Base-by-base conservation (phyloP, 2,797 vertebrate species). In the Urocyon cinereoargenteus region DNA sequence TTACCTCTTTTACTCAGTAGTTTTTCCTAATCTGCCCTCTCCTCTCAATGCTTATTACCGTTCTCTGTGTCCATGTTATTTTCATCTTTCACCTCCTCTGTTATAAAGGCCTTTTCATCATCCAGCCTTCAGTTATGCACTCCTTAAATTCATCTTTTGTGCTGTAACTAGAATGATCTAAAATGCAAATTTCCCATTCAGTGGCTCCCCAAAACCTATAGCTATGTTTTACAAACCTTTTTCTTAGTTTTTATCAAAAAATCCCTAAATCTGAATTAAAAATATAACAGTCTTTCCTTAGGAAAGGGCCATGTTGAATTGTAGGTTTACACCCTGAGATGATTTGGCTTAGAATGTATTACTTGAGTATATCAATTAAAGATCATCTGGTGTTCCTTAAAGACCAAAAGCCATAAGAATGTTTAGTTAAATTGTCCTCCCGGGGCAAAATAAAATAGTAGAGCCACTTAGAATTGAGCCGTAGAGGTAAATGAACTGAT, bases 261-360 rank as follows among this genome's bases (percentile, higher is more conserved):
- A 28, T 49, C 72, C 36, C 64, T 68, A 90, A 96, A 93, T 91
- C 51, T 59, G 57, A 55, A 90, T 84, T 49, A 53, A 86, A 62
- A 26, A n/a, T 86, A 51, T 66, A 55, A 36, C 31, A 21, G 11
- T 73, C n/a, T 75, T 75, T 81, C 22, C 66, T 86, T 70, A 93
- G 90, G 40, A 89, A 61, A 49, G 18, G 14, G 55, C 55, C 10
- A 24, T 36, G 22, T 57, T 90, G 61, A 89, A 53, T 72, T 90
- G 22, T 64, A 90, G 15, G 22, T n/a, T 92, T 66, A 49, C 40
- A 81, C 49, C 72, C 31, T 64, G 81, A 73, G 24, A 57, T 51
- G 18, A 12, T 94, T 66, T 88, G 61, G 14, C 70, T 92, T 81
- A 86, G n/a, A 57, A 55, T 62, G 31, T 70, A 28, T 21, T 83